Evolutionary conservation across 1,140 invertebrate genomes (phyloP).

Genomic region (Yoshiicerus persimilis): DNA sequence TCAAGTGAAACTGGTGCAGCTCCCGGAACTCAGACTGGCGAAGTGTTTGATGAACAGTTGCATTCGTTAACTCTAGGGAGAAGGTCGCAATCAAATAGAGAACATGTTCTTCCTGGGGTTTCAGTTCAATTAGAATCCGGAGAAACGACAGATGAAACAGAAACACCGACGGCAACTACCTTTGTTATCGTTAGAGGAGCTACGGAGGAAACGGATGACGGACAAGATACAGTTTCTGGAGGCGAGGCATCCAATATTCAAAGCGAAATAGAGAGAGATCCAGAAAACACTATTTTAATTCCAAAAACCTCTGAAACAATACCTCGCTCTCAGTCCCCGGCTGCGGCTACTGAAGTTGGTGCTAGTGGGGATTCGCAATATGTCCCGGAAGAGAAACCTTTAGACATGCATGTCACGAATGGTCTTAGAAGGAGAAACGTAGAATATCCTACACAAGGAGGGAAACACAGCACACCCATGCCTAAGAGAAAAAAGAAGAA

Average conservation of each 20-base stretch:
- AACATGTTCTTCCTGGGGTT: background rate
- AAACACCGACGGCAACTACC: background rate
- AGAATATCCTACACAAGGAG: background rate
- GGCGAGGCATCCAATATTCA: background rate
- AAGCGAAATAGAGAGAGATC: background rate
- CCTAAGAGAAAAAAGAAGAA: conserved; percentile 5
- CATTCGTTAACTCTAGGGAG: conserved; percentile 34
- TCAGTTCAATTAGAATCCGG: background rate
- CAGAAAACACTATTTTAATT: background rate
- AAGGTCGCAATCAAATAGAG: conserved; percentile 40
- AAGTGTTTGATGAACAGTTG: background rate
- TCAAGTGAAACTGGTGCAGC: conserved; percentile 57
- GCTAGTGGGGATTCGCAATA: background rate
- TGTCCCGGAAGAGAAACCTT: background rate
- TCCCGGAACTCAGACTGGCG: background rate
- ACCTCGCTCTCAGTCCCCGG: background rate
- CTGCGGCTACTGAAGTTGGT: background rate
- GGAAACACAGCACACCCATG: background rate
- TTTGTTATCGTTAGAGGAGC: background rate
- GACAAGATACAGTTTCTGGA: background rate
- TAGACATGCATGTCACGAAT: background rate
- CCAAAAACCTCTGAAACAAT: background rate
- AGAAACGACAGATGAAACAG: background rate
- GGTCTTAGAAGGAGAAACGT: background rate
- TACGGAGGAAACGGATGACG: background rate